These are phyloP conservation scores for Gibbula magus DNA, from an alignment of 2,888 invertebrate species.

Conservation along the genomic window DNA sequence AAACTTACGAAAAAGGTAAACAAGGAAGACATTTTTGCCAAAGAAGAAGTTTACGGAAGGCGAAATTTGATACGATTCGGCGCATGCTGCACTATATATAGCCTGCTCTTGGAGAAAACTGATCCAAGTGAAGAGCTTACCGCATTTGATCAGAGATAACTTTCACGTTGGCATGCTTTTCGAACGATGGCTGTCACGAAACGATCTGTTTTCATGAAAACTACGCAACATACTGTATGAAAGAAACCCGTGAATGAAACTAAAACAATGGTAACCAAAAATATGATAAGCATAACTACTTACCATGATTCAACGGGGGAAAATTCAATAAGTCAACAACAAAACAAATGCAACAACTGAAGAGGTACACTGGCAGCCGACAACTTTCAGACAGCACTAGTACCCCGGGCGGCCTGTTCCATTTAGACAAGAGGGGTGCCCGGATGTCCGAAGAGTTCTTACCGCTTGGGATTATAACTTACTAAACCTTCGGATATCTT, in stretches of 20 bases:
- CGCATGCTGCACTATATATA: constrained; percentile 28
- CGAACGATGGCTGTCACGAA: not conserved
- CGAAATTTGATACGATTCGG: constrained; percentile 18
- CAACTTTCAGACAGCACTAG: constrained; percentile 18
- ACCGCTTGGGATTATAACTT: too few relatives aligned
- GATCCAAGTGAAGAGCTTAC: constrained; percentile 25
- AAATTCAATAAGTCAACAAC: constrained; percentile 13
- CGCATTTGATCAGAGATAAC: constrained; percentile 27
- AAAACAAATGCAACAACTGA: constrained; percentile 33
- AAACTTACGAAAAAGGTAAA: not conserved
- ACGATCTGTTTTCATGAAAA: not conserved
- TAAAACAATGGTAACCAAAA: not conserved
- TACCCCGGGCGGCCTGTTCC: not conserved
- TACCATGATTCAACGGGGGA: constrained; percentile 5
- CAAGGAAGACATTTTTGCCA: not conserved
- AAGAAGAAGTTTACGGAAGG: constrained; percentile 2
- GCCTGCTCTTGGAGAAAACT: constrained; percentile 21
- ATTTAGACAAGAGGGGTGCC: not conserved
- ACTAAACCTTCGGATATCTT: too few relatives aligned
- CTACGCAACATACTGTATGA: not conserved
- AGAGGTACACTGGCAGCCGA: constrained; percentile 29
- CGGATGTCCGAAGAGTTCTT: not conserved
- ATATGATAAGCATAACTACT: not conserved
- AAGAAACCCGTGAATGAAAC: not conserved
- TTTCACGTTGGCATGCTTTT: constrained; percentile 4